phyloP scores from a whole-genome alignment of 2,888 invertebrate species.

The Diplazon laetatorius region DNA sequence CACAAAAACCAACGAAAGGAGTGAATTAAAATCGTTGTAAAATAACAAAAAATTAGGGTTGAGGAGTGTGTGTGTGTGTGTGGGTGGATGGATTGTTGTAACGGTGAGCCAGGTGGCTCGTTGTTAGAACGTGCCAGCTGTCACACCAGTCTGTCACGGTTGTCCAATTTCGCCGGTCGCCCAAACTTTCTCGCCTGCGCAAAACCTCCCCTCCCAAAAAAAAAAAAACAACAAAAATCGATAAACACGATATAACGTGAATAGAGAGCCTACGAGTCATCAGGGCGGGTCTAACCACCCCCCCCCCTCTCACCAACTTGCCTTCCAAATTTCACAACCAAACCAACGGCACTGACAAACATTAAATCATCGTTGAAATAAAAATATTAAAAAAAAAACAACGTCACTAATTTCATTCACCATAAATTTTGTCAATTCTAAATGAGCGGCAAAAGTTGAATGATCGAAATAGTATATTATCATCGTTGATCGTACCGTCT shows the following conservation, averaged over 20 bases:
- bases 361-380: background rate
- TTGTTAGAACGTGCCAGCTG: conserved; percentile 63
- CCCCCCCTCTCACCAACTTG: too few species aligned
- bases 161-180: conserved; percentile 68
- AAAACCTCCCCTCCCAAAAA: too few species aligned
- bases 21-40: too few species aligned
- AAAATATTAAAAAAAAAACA: background rate
- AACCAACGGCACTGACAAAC: background rate
- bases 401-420: background rate
- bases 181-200: conserved; percentile 25
- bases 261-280: conserved; percentile 41
- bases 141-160: conserved; percentile 62
- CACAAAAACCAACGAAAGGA: too few species aligned
- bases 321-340: background rate
- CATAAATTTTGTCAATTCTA: background rate
- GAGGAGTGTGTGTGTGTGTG: conserved; percentile 1
- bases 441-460: too few species aligned
- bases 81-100: conserved; percentile 25
- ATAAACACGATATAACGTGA: conserved; percentile 37
- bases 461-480: too few species aligned
- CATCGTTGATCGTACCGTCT: too few species aligned
- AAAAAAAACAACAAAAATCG: conserved; percentile 58
- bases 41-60: conserved; percentile 21
- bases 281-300: conserved; percentile 26
- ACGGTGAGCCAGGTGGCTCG: conserved; percentile 57